A percentile compares a stretch with the other conserved stretches of the same genome.
phyloP scores from a whole-genome alignment of 1,140 invertebrate species.

The Xylocopa sonorina region DNA sequence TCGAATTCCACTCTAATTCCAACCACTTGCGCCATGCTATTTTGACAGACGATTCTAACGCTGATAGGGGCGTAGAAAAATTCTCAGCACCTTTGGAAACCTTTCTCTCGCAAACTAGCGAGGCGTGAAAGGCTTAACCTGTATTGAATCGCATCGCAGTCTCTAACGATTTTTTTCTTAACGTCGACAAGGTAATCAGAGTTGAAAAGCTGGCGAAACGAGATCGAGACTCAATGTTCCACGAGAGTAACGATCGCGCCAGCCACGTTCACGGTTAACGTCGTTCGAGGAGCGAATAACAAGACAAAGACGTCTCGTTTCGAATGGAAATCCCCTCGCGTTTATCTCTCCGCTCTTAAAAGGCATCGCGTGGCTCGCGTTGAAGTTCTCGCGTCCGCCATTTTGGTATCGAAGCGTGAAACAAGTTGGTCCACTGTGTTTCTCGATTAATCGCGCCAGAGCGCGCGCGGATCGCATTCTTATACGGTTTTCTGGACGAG shows the following conservation, averaged over 20 bases:
- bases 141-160: constrained; percentile 38
- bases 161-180: constrained; percentile 26
- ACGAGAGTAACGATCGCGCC: constrained; percentile 28
- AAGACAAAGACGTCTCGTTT: constrained; percentile 18
- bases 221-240: constrained; percentile 40
- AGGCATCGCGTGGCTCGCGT: too few relatives aligned
- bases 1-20: too few relatives aligned
- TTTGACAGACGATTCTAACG: too few relatives aligned
- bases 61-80: background rate
- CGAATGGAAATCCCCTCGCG: constrained; percentile 31
- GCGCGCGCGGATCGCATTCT: too few relatives aligned
- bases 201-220: constrained; percentile 44
- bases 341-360: background rate
- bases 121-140: constrained; percentile 16
- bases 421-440: too few relatives aligned
- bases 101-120: background rate
- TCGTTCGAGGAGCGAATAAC: constrained; percentile 42
- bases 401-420: too few relatives aligned
- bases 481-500: too few relatives aligned
- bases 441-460: too few relatives aligned
- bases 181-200: constrained; percentile 35
- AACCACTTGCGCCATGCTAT: too few relatives aligned
- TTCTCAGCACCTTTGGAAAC: background rate
- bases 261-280: constrained; percentile 39
- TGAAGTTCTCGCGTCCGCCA: too few relatives aligned